phyloP scores from a whole-genome alignment of 2,113 vertebrate species.

The Toxotes chatareus region DNA sequence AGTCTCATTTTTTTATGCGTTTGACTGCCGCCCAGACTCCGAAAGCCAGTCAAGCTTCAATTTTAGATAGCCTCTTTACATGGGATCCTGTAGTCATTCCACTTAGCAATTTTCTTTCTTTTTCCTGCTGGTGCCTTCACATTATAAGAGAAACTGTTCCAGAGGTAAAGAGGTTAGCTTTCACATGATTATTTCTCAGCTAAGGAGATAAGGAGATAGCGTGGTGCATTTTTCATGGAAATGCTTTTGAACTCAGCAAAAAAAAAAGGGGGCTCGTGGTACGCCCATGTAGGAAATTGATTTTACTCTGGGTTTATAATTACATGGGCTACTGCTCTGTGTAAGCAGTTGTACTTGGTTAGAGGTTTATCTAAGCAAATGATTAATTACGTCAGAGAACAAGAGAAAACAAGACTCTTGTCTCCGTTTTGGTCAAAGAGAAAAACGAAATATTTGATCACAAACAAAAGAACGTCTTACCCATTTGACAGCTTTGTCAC shows the following conservation, averaged over 20 bases:
- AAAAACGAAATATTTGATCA: background rate
- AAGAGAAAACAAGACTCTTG: background rate
- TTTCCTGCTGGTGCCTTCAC: conserved; percentile 10
- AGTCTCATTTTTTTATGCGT: conserved; percentile 30
- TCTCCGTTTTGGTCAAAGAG: background rate
- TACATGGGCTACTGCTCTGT: background rate
- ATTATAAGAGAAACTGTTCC: conserved; percentile 16
- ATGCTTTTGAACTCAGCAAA: conserved; percentile 14
- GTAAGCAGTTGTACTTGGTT: background rate
- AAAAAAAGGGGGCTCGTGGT: background rate
- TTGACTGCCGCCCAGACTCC: background rate
- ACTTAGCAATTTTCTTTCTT: conserved; percentile 15
- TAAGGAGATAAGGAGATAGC: conserved; percentile 25
- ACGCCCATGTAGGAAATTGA: background rate
- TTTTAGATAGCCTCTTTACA: conserved; percentile 36
- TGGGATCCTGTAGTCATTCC: conserved; percentile 21
- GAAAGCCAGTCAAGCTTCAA: conserved; percentile 49
- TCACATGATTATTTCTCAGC: conserved; percentile 33
- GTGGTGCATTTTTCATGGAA: conserved; percentile 38
- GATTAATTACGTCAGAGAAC: background rate
- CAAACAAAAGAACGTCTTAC: background rate
- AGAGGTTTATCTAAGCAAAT: conserved; percentile 7
- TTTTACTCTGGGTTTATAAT: conserved; percentile 47
- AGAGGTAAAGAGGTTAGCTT: conserved; percentile 25
- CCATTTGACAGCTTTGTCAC: background rate